Conservation (phyloP, 2,888 invertebrate species). For the Parthenolecanium corni region DNA sequence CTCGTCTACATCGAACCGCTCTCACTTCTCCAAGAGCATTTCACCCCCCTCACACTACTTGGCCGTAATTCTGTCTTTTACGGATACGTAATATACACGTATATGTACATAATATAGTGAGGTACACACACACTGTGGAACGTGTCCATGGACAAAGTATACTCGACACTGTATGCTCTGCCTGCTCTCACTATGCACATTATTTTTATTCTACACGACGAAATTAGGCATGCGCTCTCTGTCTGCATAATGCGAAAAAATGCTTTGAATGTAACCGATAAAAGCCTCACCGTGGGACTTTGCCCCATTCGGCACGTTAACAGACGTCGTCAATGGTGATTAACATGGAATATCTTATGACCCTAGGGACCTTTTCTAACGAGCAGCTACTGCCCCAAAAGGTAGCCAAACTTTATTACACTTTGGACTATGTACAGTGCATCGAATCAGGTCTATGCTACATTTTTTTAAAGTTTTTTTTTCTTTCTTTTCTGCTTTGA, state of each 20-base stretch:
- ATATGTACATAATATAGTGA: no score
- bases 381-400: conserved; percentile 23
- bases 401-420: conserved; percentile 26
- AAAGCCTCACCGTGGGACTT: conserved; percentile 27
- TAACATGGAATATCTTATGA: conserved; percentile 28
- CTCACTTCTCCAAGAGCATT: no score
- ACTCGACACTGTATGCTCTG: no score
- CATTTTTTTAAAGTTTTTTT: neutral
- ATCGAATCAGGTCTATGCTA: conserved; percentile 12
- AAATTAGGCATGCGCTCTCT: conserved; percentile 27
- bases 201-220: no score
- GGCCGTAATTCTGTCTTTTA: no score
- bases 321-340: conserved; percentile 28
- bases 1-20: no score
- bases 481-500: neutral
- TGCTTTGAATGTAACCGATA: conserved; percentile 24
- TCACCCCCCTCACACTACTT: no score
- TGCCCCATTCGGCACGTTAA: conserved; percentile 21
- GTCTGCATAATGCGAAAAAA: conserved; percentile 12
- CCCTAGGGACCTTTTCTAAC: conserved; percentile 25
- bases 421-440: conserved; percentile 22
- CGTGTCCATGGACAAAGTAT: no score
- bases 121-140: no score
- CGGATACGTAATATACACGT: no score
- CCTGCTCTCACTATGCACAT: no score